Conservation (phyloP, 1,140 invertebrate species). For the Wiebesia pumilae region DNA sequence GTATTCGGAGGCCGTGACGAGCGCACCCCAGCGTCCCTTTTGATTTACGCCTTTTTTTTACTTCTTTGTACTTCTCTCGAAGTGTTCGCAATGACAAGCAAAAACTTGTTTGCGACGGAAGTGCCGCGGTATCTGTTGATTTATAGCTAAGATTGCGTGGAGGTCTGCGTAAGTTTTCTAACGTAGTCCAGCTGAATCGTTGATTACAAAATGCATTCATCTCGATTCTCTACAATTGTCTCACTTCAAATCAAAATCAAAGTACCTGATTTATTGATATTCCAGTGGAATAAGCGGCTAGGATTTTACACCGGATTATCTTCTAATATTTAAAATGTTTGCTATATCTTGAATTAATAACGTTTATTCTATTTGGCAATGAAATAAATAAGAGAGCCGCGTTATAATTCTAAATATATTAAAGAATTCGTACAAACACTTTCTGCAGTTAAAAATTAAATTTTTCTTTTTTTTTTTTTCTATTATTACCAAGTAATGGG, state of each 20-base stretch:
- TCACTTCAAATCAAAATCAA: neutral
- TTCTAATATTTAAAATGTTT: neutral
- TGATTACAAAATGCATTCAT: neutral
- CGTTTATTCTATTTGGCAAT: neutral
- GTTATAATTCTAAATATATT: too few relatives aligned
- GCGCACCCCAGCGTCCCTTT: neutral
- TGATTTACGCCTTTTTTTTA: neutral
- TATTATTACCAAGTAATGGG: too few relatives aligned
- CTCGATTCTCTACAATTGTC: neutral
- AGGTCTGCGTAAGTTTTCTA: neutral
- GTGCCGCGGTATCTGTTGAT: neutral
- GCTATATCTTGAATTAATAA: neutral
- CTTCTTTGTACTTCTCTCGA: too few relatives aligned
- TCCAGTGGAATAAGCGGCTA: neutral
- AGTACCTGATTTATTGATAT: conserved; percentile 8
- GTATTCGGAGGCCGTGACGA: neutral
- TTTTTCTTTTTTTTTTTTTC: too few relatives aligned
- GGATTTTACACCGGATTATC: neutral
- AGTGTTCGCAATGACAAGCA: neutral
- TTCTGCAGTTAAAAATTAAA: neutral
- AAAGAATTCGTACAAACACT: too few relatives aligned
- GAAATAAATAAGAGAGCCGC: neutral
- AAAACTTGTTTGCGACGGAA: neutral
- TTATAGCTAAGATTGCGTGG: neutral
- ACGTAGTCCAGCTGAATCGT: neutral